A percentile compares a stretch with the other conserved stretches of the same genome.
Evolutionary conservation across 1,140 invertebrate genomes (phyloP).

Genomic region (Drosophila pachea): DNA sequence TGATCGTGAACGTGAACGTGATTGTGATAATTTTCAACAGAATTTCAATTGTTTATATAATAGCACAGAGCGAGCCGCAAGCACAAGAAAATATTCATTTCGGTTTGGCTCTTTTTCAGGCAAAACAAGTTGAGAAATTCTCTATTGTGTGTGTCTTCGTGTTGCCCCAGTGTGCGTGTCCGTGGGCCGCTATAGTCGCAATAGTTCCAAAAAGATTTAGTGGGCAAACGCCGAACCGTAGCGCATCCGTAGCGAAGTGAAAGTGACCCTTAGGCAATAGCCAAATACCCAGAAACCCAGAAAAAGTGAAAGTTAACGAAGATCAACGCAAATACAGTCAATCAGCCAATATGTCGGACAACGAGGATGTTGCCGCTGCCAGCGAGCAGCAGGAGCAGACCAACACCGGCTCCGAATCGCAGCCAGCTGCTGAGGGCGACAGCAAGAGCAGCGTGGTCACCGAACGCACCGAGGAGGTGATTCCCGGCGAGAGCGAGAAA

Average conservation of each 20-base stretch:
- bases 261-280: conserved; percentile 55
- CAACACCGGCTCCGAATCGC: conserved; percentile 24
- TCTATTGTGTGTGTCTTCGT: conserved; percentile 31
- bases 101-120: conserved; percentile 40
- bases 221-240: conserved; percentile 47
- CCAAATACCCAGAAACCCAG: conserved; percentile 1
- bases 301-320: conserved; percentile 13
- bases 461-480: conserved; percentile 65
- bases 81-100: conserved; percentile 42
- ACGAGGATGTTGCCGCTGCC: conserved; percentile 68
- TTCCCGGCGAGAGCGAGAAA: conserved; percentile 70
- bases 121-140: conserved; percentile 49
- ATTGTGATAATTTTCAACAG: conserved; percentile 24
- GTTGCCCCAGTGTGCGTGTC: conserved; percentile 44
- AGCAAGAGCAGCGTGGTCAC: conserved; percentile 67
- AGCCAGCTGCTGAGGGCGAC: conserved; percentile 28
- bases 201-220: conserved; percentile 45
- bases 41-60: conserved; percentile 52
- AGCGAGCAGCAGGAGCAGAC: conserved; percentile 55
- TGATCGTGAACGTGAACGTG: conserved; percentile 23
- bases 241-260: conserved; percentile 39
- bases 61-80: conserved; percentile 28
- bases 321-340: conserved; percentile 10
- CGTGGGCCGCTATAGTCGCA: conserved; percentile 53
- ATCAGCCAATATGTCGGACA: conserved; percentile 67